These are phyloP conservation scores for Petrophora chlorosata DNA, from an alignment of 2,888 invertebrate species.

Conservation along the genomic window DNA sequence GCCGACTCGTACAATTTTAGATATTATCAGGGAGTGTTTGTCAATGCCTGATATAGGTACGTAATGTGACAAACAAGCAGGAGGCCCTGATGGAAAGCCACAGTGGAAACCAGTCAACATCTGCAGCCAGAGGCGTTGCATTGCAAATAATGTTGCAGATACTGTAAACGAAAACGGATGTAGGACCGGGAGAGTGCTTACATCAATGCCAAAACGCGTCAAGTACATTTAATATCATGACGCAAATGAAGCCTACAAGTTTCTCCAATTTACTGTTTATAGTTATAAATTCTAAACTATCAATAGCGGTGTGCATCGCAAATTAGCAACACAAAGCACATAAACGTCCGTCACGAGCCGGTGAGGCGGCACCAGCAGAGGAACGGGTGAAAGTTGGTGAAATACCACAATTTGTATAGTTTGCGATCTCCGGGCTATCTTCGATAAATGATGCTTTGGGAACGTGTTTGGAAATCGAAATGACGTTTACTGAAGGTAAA, in stretches of 20 bases:
- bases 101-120: no score
- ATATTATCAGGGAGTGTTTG: slow-evolving; percentile 6
- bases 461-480: slow-evolving; percentile 22
- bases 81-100: no score
- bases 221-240: no score
- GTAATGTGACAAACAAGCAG: no score
- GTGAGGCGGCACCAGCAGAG: slow-evolving; percentile 36
- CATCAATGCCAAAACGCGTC: no score
- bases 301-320: slow-evolving; percentile 7
- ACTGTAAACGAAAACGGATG: no score
- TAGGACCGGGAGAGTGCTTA: no score
- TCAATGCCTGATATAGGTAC: no score
- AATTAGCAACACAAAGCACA: slow-evolving; percentile 31
- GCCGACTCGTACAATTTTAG: slow-evolving; percentile 13
- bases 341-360: slow-evolving; percentile 40
- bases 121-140: no score
- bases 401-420: slow-evolving; percentile 50
- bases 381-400: slow-evolving; percentile 47
- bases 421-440: slow-evolving; percentile 40
- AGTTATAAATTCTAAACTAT: not conserved
- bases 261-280: no score
- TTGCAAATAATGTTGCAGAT: no score
- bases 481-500: not conserved
- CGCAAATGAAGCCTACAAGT: no score
- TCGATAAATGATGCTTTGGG: slow-evolving; percentile 15